A percentile compares a stretch with the other conserved stretches of the same genome.
Evolutionary conservation across 2,113 vertebrate genomes (phyloP).

Genomic region (Boulengeromyrus knoepffleri): DNA sequence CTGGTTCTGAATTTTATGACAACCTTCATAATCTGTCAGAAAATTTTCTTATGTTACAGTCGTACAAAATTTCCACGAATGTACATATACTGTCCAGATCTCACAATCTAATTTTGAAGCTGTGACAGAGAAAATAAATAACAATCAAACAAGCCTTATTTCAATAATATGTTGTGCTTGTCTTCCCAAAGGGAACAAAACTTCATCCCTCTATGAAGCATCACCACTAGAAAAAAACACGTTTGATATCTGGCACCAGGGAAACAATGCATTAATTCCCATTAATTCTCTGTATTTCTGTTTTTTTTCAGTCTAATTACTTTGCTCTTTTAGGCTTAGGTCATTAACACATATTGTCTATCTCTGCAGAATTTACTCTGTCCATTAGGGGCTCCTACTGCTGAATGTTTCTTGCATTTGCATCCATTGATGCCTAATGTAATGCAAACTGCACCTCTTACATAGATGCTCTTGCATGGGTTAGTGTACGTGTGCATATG

Average conservation of each 20-base stretch:
- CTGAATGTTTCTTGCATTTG: not conserved
- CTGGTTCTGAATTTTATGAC: not conserved
- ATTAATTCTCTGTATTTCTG: not conserved
- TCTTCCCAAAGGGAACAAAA: too few relatives aligned
- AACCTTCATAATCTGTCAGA: not conserved
- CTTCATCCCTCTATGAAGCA: not conserved
- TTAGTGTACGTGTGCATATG: not conserved
- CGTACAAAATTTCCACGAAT: not conserved
- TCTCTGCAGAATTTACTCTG: not conserved
- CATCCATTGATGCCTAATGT: not conserved
- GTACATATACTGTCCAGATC: not conserved
- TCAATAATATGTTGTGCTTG: not conserved
- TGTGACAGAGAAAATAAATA: not conserved
- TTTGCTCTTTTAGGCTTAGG: not conserved
- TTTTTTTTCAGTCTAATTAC: constrained; percentile 4
- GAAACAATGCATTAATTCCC: not conserved
- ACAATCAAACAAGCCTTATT: not conserved
- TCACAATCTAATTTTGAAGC: too few relatives aligned
- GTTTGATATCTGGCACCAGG: not conserved
- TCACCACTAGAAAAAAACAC: not conserved
- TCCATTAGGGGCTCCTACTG: not conserved
- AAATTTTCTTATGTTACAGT: not conserved
- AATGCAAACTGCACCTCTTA: not conserved
- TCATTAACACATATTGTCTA: not conserved
- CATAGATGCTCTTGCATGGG: not conserved